A percentile compares a stretch with the other conserved stretches of the same genome.
These are phyloP conservation scores for Microplitis manilae DNA, from an alignment of 2,888 invertebrate genomes.

Conservation along the genomic window DNA sequence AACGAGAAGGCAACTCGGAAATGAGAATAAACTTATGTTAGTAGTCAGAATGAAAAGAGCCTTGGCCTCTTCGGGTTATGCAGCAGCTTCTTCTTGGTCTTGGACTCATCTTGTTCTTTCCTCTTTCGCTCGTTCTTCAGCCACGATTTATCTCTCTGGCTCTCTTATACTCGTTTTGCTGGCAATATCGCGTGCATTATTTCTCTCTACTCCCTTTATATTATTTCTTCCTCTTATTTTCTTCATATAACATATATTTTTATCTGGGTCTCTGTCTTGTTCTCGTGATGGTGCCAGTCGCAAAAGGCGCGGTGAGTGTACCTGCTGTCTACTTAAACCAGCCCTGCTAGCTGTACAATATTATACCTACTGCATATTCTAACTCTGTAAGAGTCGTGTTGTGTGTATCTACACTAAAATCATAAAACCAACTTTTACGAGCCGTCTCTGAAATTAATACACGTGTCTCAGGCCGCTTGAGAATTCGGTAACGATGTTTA, in stretches of 20 bases:
- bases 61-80: constrained; percentile 50
- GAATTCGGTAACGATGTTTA: constrained; percentile 63
- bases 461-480: constrained; percentile 66
- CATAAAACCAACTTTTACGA: constrained; percentile 69
- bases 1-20: constrained; percentile 45
- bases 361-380: constrained; percentile 46
- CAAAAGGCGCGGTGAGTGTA: constrained; percentile 43
- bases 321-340: constrained; percentile 43
- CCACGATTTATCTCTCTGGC: constrained; percentile 35
- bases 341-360: constrained; percentile 1
- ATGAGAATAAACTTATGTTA: constrained; percentile 40
- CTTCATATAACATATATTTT: constrained; percentile 25
- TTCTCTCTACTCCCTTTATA: neutral
- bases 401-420: constrained; percentile 65
- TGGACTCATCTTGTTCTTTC: constrained; percentile 30
- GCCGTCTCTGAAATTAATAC: constrained; percentile 68
- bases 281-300: constrained; percentile 21
- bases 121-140: constrained; percentile 32
- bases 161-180: constrained; percentile 29
- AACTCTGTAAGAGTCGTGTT: constrained; percentile 29
- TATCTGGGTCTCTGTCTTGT: constrained; percentile 22
- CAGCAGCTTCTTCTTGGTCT: constrained; percentile 39
- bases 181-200: constrained; percentile 30
- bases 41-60: constrained; percentile 43
- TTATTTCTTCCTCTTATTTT: constrained; percentile 11